Evolutionary conservation across 2,797 vertebrate genomes (phyloP).

Genomic region (Botia kubotai): DNA sequence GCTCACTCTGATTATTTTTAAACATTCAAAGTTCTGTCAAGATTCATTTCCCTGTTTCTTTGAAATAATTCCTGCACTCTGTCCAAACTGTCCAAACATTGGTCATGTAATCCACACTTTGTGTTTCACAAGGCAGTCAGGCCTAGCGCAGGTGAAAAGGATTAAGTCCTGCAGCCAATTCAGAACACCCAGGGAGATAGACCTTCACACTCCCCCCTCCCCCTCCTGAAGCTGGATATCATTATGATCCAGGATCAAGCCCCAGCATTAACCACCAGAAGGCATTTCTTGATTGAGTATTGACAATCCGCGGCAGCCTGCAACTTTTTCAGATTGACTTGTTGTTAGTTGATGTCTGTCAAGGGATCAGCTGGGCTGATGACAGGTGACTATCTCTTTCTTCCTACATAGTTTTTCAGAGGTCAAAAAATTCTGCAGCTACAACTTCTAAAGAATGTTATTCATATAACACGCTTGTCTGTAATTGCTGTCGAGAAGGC

Average conservation of each 20-base stretch:
- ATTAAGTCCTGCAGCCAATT: constrained; percentile 60
- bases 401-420: constrained; percentile 31
- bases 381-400: constrained; percentile 64
- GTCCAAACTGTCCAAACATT: constrained; percentile 22
- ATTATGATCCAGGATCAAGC: constrained; percentile 73
- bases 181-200: constrained; percentile 56
- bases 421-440: constrained; percentile 43
- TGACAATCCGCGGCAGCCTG: constrained; percentile 62
- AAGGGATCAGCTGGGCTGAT: constrained; percentile 29
- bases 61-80: constrained; percentile 1
- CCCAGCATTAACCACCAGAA: constrained; percentile 65
- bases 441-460: constrained; percentile 66
- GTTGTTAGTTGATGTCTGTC: constrained; percentile 51
- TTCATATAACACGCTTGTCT: background rate
- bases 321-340: constrained; percentile 58
- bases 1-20: constrained; percentile 2
- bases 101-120: constrained; percentile 30
- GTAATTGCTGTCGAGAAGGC: background rate
- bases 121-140: constrained; percentile 19
- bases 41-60: constrained; percentile 3
- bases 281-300: constrained; percentile 71
- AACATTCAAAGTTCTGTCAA: constrained; percentile 14
- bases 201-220: constrained; percentile 54
- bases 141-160: constrained; percentile 28
- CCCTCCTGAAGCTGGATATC: constrained; percentile 60